These are phyloP conservation scores for Drosophila yooni DNA, from an alignment of 2,888 invertebrate species.

Conservation along the genomic window DNA sequence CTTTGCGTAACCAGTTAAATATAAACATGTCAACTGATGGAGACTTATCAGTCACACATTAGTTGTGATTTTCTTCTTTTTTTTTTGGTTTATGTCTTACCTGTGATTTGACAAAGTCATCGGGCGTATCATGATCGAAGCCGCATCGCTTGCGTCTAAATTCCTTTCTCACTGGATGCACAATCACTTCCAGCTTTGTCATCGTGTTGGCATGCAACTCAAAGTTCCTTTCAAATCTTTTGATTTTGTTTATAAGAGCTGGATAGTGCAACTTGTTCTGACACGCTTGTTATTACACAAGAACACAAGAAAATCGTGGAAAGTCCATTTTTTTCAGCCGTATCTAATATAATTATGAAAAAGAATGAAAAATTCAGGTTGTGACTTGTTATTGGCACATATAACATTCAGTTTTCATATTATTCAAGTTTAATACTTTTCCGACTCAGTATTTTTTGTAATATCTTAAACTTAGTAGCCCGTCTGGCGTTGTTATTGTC, in stretches of 20 bases:
- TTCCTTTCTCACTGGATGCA: conserved; percentile 83
- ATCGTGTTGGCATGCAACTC: conserved; percentile 44
- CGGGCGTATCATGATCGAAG: conserved; percentile 83
- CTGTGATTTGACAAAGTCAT: conserved; percentile 85
- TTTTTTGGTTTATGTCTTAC: conserved; percentile 61
- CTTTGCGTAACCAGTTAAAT: conserved; percentile 2
- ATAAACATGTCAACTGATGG: conserved; percentile 32
- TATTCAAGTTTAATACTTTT: not conserved
- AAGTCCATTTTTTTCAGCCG: conserved; percentile 32
- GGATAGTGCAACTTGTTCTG: conserved; percentile 18
- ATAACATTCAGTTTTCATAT: not conserved
- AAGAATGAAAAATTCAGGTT: not conserved
- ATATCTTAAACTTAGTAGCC: conserved; percentile 24
- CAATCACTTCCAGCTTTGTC: conserved; percentile 74
- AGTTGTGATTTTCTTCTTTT: not conserved
- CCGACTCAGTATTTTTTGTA: not conserved
- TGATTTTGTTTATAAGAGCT: not conserved
- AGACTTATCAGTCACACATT: conserved; percentile 12
- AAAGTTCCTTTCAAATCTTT: not conserved
- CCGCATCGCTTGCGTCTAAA: conserved; percentile 82
- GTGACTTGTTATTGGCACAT: not conserved
- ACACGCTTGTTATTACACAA: conserved; percentile 36
- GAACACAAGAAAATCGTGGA: not conserved
- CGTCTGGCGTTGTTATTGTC: not conserved
- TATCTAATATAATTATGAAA: not conserved